Evolutionary conservation across 2,888 invertebrate species (phyloP).

Genomic region (Cheilosia grossa): DNA sequence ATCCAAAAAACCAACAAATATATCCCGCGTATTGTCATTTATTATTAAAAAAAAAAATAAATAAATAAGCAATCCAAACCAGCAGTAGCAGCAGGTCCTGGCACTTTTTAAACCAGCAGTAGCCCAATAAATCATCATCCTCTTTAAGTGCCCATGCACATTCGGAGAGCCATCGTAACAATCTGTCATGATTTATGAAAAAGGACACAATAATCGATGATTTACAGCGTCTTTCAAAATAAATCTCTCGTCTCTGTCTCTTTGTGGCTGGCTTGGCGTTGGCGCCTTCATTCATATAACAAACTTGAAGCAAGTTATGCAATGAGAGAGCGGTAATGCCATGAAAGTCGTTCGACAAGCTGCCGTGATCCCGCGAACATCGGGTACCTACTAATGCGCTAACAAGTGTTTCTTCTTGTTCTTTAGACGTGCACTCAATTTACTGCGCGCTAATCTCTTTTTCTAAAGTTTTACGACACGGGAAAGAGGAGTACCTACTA

Average conservation of each 20-base stretch:
- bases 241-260: constrained; percentile 35
- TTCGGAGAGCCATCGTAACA: constrained; percentile 56
- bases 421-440: constrained; percentile 56
- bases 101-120: constrained; percentile 49
- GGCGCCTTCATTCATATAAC: constrained; percentile 44
- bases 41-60: neutral
- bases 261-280: neutral
- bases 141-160: constrained; percentile 50
- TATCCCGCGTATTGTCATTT: constrained; percentile 3
- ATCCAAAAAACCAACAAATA: constrained; percentile 20
- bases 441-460: constrained; percentile 51
- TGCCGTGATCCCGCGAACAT: constrained; percentile 39
- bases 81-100: constrained; percentile 19
- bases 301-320: constrained; percentile 14
- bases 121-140: constrained; percentile 69
- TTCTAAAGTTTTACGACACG: constrained; percentile 39
- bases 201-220: constrained; percentile 70
- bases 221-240: constrained; percentile 50
- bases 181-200: constrained; percentile 74
- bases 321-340: neutral
- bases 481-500: neutral
- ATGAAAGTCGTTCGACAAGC: constrained; percentile 35
- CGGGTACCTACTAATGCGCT: constrained; percentile 60
- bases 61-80: constrained; percentile 3
- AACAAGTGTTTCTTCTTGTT: constrained; percentile 70